Percentiles rank a stretch among this genome's conserved stretches.
phyloP scores from a whole-genome alignment of 2,113 vertebrate species.

The Archocentrus centrarchus region DNA sequence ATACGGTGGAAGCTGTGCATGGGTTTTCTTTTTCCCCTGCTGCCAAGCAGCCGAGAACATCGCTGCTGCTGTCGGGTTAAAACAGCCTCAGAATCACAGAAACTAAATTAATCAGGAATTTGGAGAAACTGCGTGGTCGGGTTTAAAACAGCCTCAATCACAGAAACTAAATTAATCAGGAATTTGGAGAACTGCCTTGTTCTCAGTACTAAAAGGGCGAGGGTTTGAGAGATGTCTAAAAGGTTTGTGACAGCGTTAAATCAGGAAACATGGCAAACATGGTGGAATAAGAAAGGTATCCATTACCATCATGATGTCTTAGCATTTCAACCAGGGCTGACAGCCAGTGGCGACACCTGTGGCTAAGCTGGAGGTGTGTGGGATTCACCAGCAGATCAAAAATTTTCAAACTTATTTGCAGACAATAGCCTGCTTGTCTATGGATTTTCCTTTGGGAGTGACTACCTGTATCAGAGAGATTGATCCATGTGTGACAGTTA shows the following conservation, averaged over 20 bases:
- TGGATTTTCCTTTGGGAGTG: not conserved
- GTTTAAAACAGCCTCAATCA: constrained; percentile 7
- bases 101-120: constrained; percentile 9
- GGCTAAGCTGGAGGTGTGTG: not conserved
- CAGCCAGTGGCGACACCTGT: not conserved
- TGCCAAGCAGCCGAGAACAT: constrained; percentile 31
- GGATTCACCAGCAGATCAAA: not conserved
- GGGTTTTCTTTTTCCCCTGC: constrained; percentile 44
- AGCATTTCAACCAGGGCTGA: not conserved
- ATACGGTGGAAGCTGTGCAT: constrained; percentile 61
- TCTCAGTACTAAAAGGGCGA: not conserved
- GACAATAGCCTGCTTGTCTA: not conserved
- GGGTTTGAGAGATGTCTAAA: not conserved
- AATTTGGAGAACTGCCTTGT: not conserved
- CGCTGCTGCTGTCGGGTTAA: constrained; percentile 15
- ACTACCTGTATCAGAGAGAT: not conserved
- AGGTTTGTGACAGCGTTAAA: not conserved
- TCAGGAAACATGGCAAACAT: not conserved
- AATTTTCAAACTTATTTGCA: not conserved
- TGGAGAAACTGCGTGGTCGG: not conserved
- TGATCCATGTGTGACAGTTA: constrained; percentile 1
- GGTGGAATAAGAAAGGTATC: not conserved
- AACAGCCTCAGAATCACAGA: not conserved
- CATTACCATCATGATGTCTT: not conserved
- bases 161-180: constrained; percentile 5